phyloP scores from a whole-genome alignment of 2,888 invertebrate species.

The Pheosia tremula region DNA sequence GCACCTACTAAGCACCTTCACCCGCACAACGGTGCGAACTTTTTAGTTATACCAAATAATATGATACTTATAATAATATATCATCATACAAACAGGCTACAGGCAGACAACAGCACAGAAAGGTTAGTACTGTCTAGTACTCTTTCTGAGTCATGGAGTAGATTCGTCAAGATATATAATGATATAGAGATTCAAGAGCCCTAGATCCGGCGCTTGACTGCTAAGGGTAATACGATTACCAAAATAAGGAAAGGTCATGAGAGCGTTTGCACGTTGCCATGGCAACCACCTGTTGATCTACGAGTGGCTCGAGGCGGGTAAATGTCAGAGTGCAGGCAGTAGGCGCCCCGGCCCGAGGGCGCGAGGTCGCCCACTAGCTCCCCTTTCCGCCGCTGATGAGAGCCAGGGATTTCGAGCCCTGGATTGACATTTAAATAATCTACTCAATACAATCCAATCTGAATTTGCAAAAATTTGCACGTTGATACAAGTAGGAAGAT shows the following conservation, averaged over 20 bases:
- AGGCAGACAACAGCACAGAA: too few relatives aligned
- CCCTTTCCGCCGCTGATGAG: constrained; percentile 16
- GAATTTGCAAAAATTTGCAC: constrained; percentile 19
- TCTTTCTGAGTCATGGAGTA: too few relatives aligned
- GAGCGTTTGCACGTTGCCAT: constrained; percentile 57
- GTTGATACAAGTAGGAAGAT: constrained; percentile 21
- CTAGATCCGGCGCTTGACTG: constrained; percentile 14
- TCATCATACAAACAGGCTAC: too few relatives aligned
- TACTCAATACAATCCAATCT: constrained; percentile 10
- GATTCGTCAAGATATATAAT: too few relatives aligned
- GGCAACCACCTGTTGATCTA: constrained; percentile 68
- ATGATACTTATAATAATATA: too few relatives aligned
- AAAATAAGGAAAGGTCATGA: constrained; percentile 61
- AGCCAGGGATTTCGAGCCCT: constrained; percentile 9
- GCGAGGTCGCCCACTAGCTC: constrained; percentile 30
- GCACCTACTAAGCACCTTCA: too few relatives aligned
- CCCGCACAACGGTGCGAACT: too few relatives aligned
- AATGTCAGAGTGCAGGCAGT: constrained; percentile 65
- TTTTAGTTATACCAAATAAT: too few relatives aligned
- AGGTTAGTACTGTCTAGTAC: too few relatives aligned
- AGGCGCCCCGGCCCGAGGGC: constrained; percentile 23
- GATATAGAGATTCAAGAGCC: background rate
- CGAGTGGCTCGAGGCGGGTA: constrained; percentile 25
- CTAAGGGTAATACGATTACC: constrained; percentile 19
- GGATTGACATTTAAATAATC: constrained; percentile 24